phyloP scores from a whole-genome alignment of 2,113 vertebrate genomes.

The Lophius piscatorius region DNA sequence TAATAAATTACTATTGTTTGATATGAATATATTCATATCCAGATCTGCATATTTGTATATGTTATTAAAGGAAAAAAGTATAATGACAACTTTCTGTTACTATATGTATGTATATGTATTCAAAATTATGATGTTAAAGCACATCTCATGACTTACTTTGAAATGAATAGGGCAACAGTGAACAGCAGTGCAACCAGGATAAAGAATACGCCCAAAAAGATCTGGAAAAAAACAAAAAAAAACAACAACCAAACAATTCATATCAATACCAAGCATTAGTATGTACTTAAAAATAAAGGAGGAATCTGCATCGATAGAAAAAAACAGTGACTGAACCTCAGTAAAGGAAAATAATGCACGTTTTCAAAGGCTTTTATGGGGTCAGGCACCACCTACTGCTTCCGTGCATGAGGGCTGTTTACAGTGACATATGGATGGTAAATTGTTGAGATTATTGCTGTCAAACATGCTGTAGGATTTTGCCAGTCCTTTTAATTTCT shows the following conservation, averaged over 20 bases:
- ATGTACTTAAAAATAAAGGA: too few relatives aligned
- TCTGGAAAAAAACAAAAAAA: constrained; percentile 72
- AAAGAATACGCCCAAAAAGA: constrained; percentile 92
- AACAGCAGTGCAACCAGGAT: constrained; percentile 94
- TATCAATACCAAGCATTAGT: not conserved
- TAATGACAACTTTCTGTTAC: not conserved
- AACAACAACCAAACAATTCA: not conserved
- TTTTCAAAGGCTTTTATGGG: constrained; percentile 23
- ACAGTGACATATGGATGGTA: constrained; percentile 8
- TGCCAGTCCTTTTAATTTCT: not conserved
- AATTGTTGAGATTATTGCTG: not conserved
- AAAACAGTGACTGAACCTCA: not conserved
- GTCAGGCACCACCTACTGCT: constrained; percentile 2
- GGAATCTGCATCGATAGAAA: not conserved
- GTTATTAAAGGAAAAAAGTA: not conserved
- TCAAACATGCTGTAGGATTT: constrained; percentile 8
- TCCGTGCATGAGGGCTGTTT: constrained; percentile 4
- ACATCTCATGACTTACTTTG: constrained; percentile 89
- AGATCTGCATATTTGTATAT: not conserved
- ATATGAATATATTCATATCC: not conserved
- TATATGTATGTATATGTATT: not conserved
- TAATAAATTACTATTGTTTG: too few relatives aligned
- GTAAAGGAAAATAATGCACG: not conserved
- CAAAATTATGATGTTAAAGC: not conserved
- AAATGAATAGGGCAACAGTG: constrained; percentile 91